Evolutionary conservation across 1,140 invertebrate species (phyloP).

Genomic region (Trinorchestia longiramus): DNA sequence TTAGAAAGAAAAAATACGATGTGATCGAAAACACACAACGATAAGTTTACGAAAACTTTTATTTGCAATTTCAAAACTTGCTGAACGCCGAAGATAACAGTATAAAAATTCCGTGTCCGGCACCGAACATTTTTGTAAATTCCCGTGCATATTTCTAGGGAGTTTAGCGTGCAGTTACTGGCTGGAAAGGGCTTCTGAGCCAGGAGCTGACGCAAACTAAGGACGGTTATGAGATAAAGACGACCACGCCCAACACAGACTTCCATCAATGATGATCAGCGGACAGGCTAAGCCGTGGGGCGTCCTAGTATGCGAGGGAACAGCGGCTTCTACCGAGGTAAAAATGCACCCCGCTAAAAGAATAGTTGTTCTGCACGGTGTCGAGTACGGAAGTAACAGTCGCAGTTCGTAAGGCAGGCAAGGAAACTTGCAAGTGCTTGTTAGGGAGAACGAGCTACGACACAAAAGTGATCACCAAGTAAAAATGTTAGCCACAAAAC

Average conservation of each 20-base stretch:
- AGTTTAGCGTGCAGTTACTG: neutral
- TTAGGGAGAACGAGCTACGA: neutral
- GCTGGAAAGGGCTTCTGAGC: neutral
- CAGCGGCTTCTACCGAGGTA: neutral
- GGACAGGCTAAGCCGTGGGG: neutral
- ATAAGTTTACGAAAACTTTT: too few species aligned
- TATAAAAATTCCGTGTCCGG: neutral
- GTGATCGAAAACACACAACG: too few species aligned
- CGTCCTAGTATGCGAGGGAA: neutral
- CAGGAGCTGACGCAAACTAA: neutral
- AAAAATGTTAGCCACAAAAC: neutral
- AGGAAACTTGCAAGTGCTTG: neutral
- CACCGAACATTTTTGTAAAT: neutral
- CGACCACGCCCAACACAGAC: conserved; percentile 4
- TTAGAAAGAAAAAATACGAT: too few species aligned
- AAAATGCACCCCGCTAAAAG: neutral
- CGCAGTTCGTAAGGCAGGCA: neutral
- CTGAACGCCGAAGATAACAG: too few species aligned
- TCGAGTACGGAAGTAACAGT: neutral
- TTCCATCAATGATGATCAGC: conserved; percentile 22
- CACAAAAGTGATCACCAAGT: neutral
- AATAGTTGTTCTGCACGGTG: neutral
- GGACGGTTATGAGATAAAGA: conserved; percentile 25
- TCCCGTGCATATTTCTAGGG: neutral
- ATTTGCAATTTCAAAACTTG: too few species aligned